Evolutionary conservation across 1,140 invertebrate species (phyloP), one percentile per base, ranked within the genome.

Genomic region (Phymastichus coffea): DNA sequence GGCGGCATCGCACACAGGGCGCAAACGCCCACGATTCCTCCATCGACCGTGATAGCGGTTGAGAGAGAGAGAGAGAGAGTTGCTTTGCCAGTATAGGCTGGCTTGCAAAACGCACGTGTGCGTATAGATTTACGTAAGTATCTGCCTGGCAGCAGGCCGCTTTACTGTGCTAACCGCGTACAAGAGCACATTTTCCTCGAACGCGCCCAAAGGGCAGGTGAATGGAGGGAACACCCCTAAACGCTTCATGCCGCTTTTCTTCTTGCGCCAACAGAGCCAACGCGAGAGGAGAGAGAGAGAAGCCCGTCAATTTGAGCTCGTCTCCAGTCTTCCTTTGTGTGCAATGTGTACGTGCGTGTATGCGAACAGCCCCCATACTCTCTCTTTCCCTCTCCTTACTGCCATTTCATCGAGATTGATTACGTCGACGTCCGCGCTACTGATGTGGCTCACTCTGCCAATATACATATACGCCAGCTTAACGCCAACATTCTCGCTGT

Each of bases 351-450:
- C n/a, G n/a, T n/a, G n/a, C n/a, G n/a, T n/a, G n/a, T n/a, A n/a
- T n/a, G n/a, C n/a, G n/a, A n/a, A n/a, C 30, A 51, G 43, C 41
- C 35, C 35, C 51, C 30, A 25, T 58, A 26, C 54, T 65, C 60
- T 58, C 43, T 63, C 62, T 61, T 63, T 64, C 48, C 55, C 30
- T n/a, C n/a, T n/a, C n/a, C n/a, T n/a, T 43, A 51, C 52, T 63
- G 64, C 66, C 64, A 68, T 48, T 28, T 62, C 57, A 59, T 66
- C 61, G 62, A 66, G 65, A 66, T 68, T 70, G 58, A 68, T 70
- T 66, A 70, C 61, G 33, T 46, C 55, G 22, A 7, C 44, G 35
- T 9, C 15, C 7, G n/a, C 35, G 2, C 12, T 37, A n/a, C 8
- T 6, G 12, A 28, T 23, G 6, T 33, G 25, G 26, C 15, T 35